A percentile compares a stretch with the other conserved stretches of the same genome.
Conservation (phyloP, 2,797 vertebrate genomes). For the Sphenopsis melanotis region DNA sequence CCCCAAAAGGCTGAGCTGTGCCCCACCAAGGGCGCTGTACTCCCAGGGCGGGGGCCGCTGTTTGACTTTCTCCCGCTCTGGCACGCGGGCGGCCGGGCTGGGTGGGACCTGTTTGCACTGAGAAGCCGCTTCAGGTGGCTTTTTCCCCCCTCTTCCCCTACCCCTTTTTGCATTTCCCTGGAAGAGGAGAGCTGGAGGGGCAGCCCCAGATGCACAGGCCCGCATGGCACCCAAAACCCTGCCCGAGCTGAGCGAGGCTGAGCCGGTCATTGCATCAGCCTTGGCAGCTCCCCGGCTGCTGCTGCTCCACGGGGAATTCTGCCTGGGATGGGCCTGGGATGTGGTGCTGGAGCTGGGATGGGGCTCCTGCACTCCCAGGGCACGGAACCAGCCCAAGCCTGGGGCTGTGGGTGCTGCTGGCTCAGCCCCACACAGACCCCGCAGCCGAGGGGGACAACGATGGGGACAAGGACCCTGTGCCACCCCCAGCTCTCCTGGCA, state of each 20-base stretch:
- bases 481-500: background rate
- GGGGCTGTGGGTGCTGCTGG: background rate
- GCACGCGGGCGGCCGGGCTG: background rate
- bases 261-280: background rate
- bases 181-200: background rate
- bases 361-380: background rate
- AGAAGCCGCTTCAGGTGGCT: background rate
- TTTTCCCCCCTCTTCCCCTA: background rate
- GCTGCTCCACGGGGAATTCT: background rate
- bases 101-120: conserved; percentile 62
- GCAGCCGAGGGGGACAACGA: fast-evolving
- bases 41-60: conserved; percentile 60
- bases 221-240: fast-evolving
- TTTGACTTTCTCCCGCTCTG: conserved; percentile 53
- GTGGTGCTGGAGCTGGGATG: background rate
- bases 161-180: background rate
- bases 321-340: background rate
- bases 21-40: background rate
- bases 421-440: background rate
- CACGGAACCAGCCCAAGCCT: fast-evolving
- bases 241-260: fast-evolving
- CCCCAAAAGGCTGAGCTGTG: background rate
- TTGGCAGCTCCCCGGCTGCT: background rate
- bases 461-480: background rate
- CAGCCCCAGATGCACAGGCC: background rate